Evolutionary conservation across 2,888 invertebrate species (phyloP).

Genomic region (Polyommatus iphigenia): DNA sequence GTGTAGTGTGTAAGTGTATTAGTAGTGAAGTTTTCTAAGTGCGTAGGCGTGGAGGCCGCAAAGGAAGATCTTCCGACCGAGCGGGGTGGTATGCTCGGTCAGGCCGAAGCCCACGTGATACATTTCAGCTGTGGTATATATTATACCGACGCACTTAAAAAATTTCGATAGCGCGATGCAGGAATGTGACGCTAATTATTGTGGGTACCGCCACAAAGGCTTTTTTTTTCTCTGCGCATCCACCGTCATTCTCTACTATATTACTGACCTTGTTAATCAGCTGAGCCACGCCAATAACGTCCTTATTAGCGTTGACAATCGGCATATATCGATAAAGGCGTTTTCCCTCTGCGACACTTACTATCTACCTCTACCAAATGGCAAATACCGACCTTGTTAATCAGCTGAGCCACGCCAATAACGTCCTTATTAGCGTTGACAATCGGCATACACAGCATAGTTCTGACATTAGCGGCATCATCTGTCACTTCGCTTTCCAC

Average conservation of each 20-base stretch:
- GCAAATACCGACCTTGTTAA: constrained; percentile 86
- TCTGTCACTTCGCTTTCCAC: constrained; percentile 61
- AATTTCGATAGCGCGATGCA: no score
- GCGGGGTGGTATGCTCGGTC: no score
- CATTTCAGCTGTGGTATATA: no score
- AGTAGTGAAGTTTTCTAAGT: no score
- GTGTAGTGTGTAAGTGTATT: no score
- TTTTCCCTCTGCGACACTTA: constrained; percentile 41
- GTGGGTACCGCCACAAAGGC: no score
- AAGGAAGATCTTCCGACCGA: no score
- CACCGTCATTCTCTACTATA: not conserved
- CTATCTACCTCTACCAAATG: not conserved
- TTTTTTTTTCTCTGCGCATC: no score
- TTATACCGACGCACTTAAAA: no score
- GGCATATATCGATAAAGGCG: constrained; percentile 81
- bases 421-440: constrained; percentile 93
- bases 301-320: constrained; percentile 93
- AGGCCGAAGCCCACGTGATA: no score
- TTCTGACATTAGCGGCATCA: constrained; percentile 85
- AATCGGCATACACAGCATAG: constrained; percentile 95
- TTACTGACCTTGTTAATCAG: constrained; percentile 90
- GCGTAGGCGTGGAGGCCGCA: no score
- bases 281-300: constrained; percentile 94
- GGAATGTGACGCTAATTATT: no score
- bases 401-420: constrained; percentile 94